Evolutionary conservation across 2,797 vertebrate species (phyloP), one percentile per base, ranked within the genome.

Genomic region (Squalus acanthias): DNA sequence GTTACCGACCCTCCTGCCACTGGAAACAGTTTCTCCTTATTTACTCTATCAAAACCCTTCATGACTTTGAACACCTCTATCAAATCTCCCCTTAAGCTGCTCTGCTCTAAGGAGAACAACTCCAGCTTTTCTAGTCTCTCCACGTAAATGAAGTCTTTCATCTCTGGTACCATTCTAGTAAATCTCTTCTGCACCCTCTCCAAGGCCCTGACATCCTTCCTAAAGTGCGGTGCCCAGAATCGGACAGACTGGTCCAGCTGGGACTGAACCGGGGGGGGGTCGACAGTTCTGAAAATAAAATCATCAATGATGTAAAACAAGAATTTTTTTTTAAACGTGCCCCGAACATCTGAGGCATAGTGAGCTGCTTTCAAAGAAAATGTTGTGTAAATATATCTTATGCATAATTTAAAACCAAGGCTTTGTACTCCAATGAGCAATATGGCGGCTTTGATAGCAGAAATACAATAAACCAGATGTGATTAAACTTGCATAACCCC

Each of bases 401-500:
- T 95, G 50, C 70, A 95, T 95, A 95, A 95, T 95, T 95, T 76
- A 95, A 76, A 95, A 76, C 46, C 94, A 57, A 10, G 70, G 3
- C 26, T 92, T 92, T 65, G 89, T 92, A 60, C 46, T 74, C 50
- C 94, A 57, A 60, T 57, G 94, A 29, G 93, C n/a, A 57, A 95
- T 70, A 95, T 50, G 69, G 39, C 46, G 12, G 94, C 70, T 95
- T 95, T 95, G 94, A 95, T 95, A 74, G 57, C 70, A 13, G 60
- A 95, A 95, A 76, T 76, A 95, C 94, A 76, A 95, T 76, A 70
- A 95, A 26, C 26, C n/a, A 29, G 53, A 60, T 33, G 50, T n/a
- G 29, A 95, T 95, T 95, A 95, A 76, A 95, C 70, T 95, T 95
- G 70, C 94, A 57, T 95, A 76, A 76, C 50, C 26, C 24, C 46